Base-by-base conservation (phyloP, 2,888 invertebrate genomes). In the Eumacrocentrus americanus region DNA sequence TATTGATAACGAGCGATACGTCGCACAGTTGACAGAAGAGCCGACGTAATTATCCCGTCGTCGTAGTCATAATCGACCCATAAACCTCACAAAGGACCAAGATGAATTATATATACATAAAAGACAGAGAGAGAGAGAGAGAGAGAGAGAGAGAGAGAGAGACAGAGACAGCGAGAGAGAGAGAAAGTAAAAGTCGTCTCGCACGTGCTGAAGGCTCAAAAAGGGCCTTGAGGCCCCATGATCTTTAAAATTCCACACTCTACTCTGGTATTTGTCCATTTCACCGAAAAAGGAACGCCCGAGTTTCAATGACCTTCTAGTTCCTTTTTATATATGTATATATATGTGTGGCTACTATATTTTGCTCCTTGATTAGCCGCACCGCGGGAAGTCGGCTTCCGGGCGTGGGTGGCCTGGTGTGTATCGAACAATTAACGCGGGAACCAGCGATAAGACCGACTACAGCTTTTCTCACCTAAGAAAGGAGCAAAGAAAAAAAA, bases 301-400 rank as follows among this genome's bases (percentile, higher is more conserved):
- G 42, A 18, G 42, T 42, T 42, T 42, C 16, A 42, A 42, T 42
- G 42, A 42, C 42, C 42, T 42, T 42, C 42, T 42, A n/a, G 11
- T 42, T 42, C 20, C 42, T 42, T 42, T 11, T 18, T 42, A 42
- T 20, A 18, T 16, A 12, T 37, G 14, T 37, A 35, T 35, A 35
- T 35, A 40, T 12, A 16, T 16, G 18, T 42, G 20, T 42, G 22
- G 23, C 38, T 37, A 20, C 35, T 38, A 69, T 70, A 67, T 67
- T 70, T 62, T 47, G 16, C 22, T 9, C 53, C 62, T 40, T 60
- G 65, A 67, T 57, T 48, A 57, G 57, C 22, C 57, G 14, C 57
- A 66, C 60, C 48, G 55, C 61, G 70, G 75, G 74, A 75, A 74
- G 74, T 74, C 56, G 68, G 70, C 73, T 75, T 75, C 74, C 74